Percentiles rank a stretch among this genome's conserved stretches.
Evolutionary conservation across 92 coral and sea anemone species (phyloP).

Genomic region (Porites divaricata): DNA sequence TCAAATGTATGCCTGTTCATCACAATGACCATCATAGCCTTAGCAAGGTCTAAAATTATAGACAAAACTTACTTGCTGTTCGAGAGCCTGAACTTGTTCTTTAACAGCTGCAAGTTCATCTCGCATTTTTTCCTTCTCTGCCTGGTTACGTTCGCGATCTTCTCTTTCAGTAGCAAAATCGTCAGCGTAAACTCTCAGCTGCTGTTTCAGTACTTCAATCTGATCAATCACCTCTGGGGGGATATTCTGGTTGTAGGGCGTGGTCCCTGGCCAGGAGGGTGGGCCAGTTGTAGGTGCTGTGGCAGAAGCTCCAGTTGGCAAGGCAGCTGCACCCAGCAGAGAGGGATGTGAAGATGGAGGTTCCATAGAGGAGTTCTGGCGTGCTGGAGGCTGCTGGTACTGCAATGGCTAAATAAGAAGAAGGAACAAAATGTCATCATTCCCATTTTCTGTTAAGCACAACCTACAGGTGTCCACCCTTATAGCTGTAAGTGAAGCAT

Average conservation of each 20-base stretch:
- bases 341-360: conserved; percentile 13
- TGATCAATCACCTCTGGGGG: conserved; percentile 68
- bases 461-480: neutral
- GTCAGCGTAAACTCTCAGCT: conserved; percentile 87
- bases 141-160: conserved; percentile 94
- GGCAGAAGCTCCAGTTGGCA: neutral
- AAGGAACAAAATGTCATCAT: neutral
- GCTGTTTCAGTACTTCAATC: conserved; percentile 91
- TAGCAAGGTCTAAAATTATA: neutral
- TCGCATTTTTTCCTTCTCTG: conserved; percentile 74
- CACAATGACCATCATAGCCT: neutral
- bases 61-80: conserved; percentile 76
- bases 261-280: conserved; percentile 27
- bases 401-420: neutral
- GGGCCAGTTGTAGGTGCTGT: neutral
- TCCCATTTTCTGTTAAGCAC: neutral
- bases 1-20: neutral
- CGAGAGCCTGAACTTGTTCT: conserved; percentile 69
- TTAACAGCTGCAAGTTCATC: conserved; percentile 70
- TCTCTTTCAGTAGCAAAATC: conserved; percentile 87
- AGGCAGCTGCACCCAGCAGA: conserved; percentile 9
- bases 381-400: conserved; percentile 5
- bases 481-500: too few species aligned
- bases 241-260: conserved; percentile 28
- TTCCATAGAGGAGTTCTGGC: conserved; percentile 12